phyloP scores from a whole-genome alignment of 2,797 vertebrate species.

The Kryptopterus vitreolus region DNA sequence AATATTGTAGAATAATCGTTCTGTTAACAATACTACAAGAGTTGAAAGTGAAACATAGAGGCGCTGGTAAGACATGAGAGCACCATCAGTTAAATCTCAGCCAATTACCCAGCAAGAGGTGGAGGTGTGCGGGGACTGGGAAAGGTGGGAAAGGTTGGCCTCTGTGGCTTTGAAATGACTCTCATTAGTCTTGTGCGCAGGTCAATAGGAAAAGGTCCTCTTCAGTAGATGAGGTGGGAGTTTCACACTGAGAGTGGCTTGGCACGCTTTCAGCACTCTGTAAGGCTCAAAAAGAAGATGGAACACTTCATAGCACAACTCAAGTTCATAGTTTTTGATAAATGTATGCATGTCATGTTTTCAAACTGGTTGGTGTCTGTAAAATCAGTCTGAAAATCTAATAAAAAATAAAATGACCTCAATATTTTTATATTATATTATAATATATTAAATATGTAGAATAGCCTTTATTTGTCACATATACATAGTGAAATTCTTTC shows the following conservation, averaged over 20 bases:
- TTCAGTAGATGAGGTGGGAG: constrained; percentile 36
- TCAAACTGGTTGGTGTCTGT: background rate
- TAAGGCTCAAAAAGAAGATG: background rate
- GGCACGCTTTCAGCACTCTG: background rate
- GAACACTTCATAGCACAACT: background rate
- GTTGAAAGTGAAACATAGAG: constrained; percentile 2
- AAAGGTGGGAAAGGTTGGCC: constrained; percentile 32
- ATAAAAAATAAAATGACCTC: too few relatives aligned
- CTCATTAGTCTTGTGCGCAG: constrained; percentile 55
- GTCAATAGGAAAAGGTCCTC: constrained; percentile 51
- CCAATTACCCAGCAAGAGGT: constrained; percentile 65
- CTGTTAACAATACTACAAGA: background rate
- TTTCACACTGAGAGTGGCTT: background rate
- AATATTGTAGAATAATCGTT: background rate
- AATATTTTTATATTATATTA: too few relatives aligned
- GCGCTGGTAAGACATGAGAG: constrained; percentile 43
- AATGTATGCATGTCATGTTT: background rate
- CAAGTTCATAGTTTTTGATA: background rate
- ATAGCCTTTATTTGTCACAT: too few relatives aligned
- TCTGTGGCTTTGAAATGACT: constrained; percentile 44
- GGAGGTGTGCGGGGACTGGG: constrained; percentile 20
- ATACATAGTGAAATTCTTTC: too few relatives aligned
- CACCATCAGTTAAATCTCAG: constrained; percentile 73
- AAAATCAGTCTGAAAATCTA: too few relatives aligned
- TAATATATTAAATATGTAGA: too few relatives aligned